Evolutionary conservation across 2,797 vertebrate species (phyloP).

Genomic region (Betta splendens): DNA sequence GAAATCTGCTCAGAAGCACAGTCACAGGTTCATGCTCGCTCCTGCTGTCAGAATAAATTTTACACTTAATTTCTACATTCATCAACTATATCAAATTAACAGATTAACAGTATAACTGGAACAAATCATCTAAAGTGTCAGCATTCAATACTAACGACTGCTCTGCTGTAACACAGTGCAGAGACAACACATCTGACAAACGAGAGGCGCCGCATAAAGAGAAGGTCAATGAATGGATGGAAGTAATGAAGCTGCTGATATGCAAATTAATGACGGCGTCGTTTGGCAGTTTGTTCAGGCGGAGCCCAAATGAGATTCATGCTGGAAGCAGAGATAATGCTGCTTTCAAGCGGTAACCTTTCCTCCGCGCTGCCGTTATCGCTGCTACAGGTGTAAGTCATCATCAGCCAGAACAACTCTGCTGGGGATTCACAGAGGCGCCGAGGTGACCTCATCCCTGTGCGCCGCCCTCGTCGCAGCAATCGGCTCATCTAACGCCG

Average conservation of each 20-base stretch:
- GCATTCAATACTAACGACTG: constrained; percentile 14
- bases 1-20: constrained; percentile 88
- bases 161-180: not conserved
- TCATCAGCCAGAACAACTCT: constrained; percentile 11
- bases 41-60: not conserved
- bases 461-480: not conserved
- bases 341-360: constrained; percentile 16
- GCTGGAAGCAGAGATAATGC: constrained; percentile 32
- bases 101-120: not conserved
- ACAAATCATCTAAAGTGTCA: constrained; percentile 10
- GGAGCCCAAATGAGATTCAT: constrained; percentile 36
- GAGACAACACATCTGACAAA: constrained; percentile 37
- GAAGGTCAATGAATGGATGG: constrained; percentile 57
- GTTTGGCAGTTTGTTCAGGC: constrained; percentile 28
- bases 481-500: constrained; percentile 13
- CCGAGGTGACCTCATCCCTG: constrained; percentile 2
- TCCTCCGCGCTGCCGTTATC: constrained; percentile 20
- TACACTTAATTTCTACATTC: not conserved
- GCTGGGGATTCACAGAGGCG: constrained; percentile 1
- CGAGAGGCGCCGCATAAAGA: constrained; percentile 22
- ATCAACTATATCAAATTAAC: not conserved
- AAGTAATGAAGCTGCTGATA: constrained; percentile 45
- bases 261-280: constrained; percentile 42
- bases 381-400: constrained; percentile 27
- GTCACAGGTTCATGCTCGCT: no score